Conservation (phyloP, 2,113 vertebrate species). For the Grammomys surdaster region DNA sequence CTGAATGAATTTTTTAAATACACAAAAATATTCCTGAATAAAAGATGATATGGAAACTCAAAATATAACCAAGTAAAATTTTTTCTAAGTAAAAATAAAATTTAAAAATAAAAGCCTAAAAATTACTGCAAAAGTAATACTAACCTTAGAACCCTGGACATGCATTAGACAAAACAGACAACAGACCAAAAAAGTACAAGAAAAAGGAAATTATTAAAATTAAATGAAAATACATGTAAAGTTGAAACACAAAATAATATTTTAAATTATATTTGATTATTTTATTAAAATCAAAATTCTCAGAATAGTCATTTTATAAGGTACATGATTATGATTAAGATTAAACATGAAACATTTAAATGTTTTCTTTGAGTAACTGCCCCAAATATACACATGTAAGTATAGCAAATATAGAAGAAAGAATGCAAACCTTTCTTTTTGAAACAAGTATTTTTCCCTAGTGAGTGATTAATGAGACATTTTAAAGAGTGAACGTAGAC, state of each 20-base stretch:
- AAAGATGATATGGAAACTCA: constrained; percentile 74
- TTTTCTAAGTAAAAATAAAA: constrained; percentile 84
- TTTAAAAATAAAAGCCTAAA: constrained; percentile 90
- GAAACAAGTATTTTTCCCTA: constrained; percentile 58
- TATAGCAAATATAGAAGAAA: constrained; percentile 31
- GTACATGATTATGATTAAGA: constrained; percentile 63
- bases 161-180: constrained; percentile 94
- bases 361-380: constrained; percentile 59
- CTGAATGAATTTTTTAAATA: constrained; percentile 49
- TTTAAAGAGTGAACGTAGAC: constrained; percentile 37
- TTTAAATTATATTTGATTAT: constrained; percentile 77
- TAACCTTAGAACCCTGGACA: constrained; percentile 99
- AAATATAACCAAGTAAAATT: constrained; percentile 78
- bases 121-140: constrained; percentile 95
- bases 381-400: constrained; percentile 46
- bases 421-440: constrained; percentile 49
- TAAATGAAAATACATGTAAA: constrained; percentile 89
- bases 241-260: constrained; percentile 86
- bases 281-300: constrained; percentile 80
- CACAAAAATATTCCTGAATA: constrained; percentile 51
- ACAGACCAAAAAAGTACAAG: constrained; percentile 90
- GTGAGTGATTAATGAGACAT: constrained; percentile 18
- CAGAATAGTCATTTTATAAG: constrained; percentile 70
- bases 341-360: constrained; percentile 61
- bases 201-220: constrained; percentile 92